A percentile compares a stretch with the other conserved stretches of the same genome.
phyloP scores from a whole-genome alignment of 2,797 vertebrate genomes.

The Arrhamphus sclerolepis region DNA sequence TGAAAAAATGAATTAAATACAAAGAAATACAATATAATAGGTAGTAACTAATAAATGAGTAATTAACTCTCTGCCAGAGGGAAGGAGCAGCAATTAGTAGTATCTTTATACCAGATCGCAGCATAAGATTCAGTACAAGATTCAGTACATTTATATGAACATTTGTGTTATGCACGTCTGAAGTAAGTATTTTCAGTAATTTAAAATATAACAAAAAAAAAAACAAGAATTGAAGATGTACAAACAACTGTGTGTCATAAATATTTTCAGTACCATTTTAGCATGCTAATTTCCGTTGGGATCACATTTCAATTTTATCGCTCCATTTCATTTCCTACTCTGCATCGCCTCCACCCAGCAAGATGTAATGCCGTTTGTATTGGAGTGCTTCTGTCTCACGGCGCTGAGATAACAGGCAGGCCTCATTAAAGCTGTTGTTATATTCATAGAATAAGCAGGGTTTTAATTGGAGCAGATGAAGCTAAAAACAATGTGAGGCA shows the following conservation, averaged over 20 bases:
- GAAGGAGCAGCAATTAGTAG: too few relatives aligned
- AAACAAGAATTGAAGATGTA: slow-evolving; percentile 48
- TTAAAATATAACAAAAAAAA: slow-evolving; percentile 34
- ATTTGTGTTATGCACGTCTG: slow-evolving; percentile 4
- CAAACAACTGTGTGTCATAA: slow-evolving; percentile 70
- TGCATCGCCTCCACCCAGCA: slow-evolving; percentile 11
- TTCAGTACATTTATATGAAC: not conserved
- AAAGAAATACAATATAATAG: too few relatives aligned
- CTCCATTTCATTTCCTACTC: slow-evolving; percentile 64
- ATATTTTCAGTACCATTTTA: slow-evolving; percentile 60
- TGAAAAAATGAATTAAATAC: too few relatives aligned
- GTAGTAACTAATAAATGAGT: too few relatives aligned
- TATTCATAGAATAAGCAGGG: slow-evolving; percentile 73
- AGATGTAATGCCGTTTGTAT: slow-evolving; percentile 42
- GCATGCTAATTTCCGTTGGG: slow-evolving; percentile 68
- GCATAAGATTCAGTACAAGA: not conserved
- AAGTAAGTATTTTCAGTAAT: slow-evolving; percentile 34
- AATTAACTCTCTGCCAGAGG: too few relatives aligned
- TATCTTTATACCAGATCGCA: not conserved
- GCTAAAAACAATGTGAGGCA: slow-evolving; percentile 46
- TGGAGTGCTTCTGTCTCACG: slow-evolving; percentile 62
- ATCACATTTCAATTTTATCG: slow-evolving; percentile 71
- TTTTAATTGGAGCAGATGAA: slow-evolving; percentile 72
- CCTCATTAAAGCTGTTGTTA: slow-evolving; percentile 74
- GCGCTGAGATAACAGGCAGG: slow-evolving; percentile 64